Conservation (phyloP, 2,888 invertebrate species). For the Cancer borealis region DNA sequence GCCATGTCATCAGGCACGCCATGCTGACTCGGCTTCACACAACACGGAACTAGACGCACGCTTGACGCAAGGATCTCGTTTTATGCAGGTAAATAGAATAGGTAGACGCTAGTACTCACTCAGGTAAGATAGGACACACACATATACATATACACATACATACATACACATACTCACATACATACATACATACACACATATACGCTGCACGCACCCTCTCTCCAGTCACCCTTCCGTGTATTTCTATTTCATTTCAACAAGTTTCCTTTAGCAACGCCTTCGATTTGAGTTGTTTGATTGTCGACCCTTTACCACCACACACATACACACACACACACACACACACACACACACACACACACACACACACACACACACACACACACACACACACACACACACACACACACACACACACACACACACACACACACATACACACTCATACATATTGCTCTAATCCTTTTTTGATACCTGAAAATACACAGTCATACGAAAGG, state of each 20-base stretch:
- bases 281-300: not conserved
- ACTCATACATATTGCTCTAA: not conserved
- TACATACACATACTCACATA: slow-evolving; percentile 41
- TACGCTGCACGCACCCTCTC: no score
- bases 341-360: slow-evolving; percentile 30
- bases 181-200: not conserved
- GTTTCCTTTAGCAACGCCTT: not conserved
- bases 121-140: not conserved
- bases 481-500: slow-evolving; percentile 1
- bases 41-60: not conserved
- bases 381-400: slow-evolving; percentile 55
- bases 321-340: slow-evolving; percentile 51
- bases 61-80: not conserved
- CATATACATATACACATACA: slow-evolving; percentile 32
- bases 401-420: slow-evolving; percentile 55
- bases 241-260: not conserved
- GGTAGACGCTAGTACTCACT: not conserved
- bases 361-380: slow-evolving; percentile 29
- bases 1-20: slow-evolving; percentile 45
- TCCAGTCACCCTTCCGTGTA: not conserved
- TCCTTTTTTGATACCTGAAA: not conserved
- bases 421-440: slow-evolving; percentile 41
- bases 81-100: not conserved
- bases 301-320: not conserved
- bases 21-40: not conserved